These are phyloP conservation scores for Dicyrtoma fusca DNA, from an alignment of 2,888 invertebrate genomes.

Conservation along the genomic window DNA sequence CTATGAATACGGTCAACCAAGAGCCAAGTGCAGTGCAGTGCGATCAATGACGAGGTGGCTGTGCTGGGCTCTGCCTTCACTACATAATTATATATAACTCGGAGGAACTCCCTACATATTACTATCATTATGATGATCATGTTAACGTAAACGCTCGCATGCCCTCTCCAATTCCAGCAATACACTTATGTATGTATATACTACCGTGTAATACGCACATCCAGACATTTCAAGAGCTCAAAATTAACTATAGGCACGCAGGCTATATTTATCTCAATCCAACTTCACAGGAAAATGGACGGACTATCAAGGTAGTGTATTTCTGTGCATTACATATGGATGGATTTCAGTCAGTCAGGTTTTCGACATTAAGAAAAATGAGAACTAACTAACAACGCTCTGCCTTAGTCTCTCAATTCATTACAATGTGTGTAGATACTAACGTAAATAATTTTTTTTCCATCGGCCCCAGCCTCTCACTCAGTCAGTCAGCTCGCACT, in stretches of 20 bases:
- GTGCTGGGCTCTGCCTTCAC: too few relatives aligned
- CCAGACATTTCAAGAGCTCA: too few relatives aligned
- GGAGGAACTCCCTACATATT: too few relatives aligned
- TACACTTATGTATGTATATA: background rate
- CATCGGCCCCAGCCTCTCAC: conserved; percentile 4
- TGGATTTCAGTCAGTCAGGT: background rate
- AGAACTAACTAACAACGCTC: conserved; percentile 23
- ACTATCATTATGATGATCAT: too few relatives aligned
- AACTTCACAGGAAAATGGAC: background rate
- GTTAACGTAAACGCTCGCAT: too few relatives aligned
- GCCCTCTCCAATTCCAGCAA: background rate
- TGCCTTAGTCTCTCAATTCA: conserved; percentile 27
- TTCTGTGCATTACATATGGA: conserved; percentile 5
- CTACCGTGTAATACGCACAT: background rate
- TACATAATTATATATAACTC: too few relatives aligned
- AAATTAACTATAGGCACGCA: background rate
- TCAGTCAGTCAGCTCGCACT: too few relatives aligned
- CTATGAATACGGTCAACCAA: too few relatives aligned
- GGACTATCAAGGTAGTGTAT: too few relatives aligned
- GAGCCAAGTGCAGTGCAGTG: too few relatives aligned
- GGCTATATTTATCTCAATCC: background rate
- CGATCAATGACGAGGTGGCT: too few relatives aligned
- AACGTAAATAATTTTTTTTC: too few relatives aligned
- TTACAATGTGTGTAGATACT: conserved; percentile 1
- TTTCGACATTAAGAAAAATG: conserved; percentile 29